These are phyloP conservation scores for Buteo buteo DNA, from an alignment of 2,113 vertebrate genomes.

Conservation along the genomic window DNA sequence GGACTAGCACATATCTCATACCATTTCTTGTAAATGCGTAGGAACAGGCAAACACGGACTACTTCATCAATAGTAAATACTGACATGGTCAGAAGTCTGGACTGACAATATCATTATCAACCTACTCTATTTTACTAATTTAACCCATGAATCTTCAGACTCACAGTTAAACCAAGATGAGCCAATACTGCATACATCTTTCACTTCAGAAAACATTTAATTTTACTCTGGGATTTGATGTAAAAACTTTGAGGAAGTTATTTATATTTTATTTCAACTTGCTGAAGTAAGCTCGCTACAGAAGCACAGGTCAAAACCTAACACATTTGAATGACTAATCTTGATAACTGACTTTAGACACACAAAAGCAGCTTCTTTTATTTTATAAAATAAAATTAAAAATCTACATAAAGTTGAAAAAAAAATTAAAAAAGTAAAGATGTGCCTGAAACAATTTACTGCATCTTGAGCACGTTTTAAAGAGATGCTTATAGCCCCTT, in stretches of 20 bases:
- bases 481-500: background rate
- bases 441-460: background rate
- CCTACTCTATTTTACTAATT: background rate
- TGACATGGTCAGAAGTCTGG: background rate
- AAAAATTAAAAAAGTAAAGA: background rate
- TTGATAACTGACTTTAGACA: background rate
- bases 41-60: background rate
- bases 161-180: background rate
- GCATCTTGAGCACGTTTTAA: background rate
- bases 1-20: background rate
- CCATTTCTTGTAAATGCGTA: background rate
- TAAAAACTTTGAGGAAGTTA: background rate
- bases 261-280: background rate
- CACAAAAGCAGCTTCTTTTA: background rate
- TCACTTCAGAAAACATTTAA: background rate
- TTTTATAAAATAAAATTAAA: background rate
- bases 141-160: background rate
- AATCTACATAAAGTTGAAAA: background rate
- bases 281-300: background rate
- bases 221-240: background rate
- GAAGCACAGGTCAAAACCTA: background rate
- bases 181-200: background rate
- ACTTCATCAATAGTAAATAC: background rate
- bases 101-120: background rate
- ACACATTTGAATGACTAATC: background rate